Evolutionary conservation across 2,888 invertebrate species (phyloP).

Genomic region (Diarsia mendica): DNA sequence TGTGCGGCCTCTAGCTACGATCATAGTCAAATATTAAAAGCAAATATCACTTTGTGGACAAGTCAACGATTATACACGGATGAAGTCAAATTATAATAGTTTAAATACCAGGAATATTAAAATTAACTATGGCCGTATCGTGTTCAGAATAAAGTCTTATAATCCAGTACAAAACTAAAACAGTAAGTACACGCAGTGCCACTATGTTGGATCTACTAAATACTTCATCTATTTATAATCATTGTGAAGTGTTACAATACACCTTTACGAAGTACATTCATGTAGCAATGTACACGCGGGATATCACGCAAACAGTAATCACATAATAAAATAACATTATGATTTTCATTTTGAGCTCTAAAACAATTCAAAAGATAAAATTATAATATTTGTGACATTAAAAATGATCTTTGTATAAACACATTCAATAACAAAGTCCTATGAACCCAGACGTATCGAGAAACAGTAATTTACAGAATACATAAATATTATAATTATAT

Average conservation of each 20-base stretch:
- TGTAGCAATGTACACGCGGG: conserved; percentile 36
- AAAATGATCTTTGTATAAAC: conserved; percentile 40
- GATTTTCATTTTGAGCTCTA: conserved; percentile 56
- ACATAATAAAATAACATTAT: conserved; percentile 37
- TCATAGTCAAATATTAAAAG: conserved; percentile 72
- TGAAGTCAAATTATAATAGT: conserved; percentile 30
- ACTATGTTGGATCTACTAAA: conserved; percentile 4
- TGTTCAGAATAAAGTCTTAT: conserved; percentile 21
- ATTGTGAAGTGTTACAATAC: conserved; percentile 43
- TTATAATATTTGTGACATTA: conserved; percentile 57
- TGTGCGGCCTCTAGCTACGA: conserved; percentile 61
- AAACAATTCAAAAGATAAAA: conserved; percentile 36
- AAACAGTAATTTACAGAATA: conserved; percentile 55
- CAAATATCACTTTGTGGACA: conserved; percentile 77
- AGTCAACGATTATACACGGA: conserved; percentile 51
- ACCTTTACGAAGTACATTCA: conserved; percentile 37
- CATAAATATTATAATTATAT: conserved; percentile 53
- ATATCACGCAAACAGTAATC: conserved; percentile 33
- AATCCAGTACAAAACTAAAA: conserved; percentile 25
- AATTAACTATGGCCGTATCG: conserved; percentile 42
- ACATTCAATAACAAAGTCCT: conserved; percentile 32
- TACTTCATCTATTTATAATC: conserved; percentile 51
- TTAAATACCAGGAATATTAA: conserved; percentile 13
- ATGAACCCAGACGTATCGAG: conserved; percentile 45
- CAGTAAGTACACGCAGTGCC: conserved; percentile 40